Conservation (phyloP, 30 jellyfish, hydroid and myxozoan species). For the Turritopsis dohrnii region DNA sequence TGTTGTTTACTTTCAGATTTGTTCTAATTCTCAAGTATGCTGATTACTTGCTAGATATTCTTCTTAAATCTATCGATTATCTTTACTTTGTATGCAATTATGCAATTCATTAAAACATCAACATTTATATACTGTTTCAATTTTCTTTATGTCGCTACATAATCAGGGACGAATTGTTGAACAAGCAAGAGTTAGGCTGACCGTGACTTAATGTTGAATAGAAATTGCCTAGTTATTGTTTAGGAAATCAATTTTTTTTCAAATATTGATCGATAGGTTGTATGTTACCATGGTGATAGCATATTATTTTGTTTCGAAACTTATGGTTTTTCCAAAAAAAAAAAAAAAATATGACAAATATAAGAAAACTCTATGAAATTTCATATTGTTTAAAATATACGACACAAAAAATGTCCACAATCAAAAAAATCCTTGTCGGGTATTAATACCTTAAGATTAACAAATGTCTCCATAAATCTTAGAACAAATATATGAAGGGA, state of each 20-base stretch:
- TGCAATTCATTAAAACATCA: background rate
- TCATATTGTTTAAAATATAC: background rate
- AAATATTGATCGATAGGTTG: background rate
- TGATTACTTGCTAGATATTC: background rate
- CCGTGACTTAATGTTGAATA: no score
- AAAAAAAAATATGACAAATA: no score
- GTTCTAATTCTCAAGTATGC: background rate
- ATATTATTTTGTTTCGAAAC: background rate
- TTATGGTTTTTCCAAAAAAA: background rate
- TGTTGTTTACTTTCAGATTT: no score
- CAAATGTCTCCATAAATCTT: background rate
- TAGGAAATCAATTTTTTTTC: background rate
- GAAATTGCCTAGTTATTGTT: background rate
- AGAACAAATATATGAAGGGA: background rate
- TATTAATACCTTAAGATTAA: background rate
- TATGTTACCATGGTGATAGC: background rate
- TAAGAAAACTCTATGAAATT: background rate
- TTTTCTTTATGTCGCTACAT: no score
- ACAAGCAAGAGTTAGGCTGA: no score
- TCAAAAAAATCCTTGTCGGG: background rate
- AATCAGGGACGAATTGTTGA: no score
- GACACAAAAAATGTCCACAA: background rate
- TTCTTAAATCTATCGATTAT: background rate
- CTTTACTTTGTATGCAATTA: background rate
- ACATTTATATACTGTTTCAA: no score